Base-by-base conservation (phyloP, 1,140 invertebrate genomes). In the Leucophenga varia region DNA sequence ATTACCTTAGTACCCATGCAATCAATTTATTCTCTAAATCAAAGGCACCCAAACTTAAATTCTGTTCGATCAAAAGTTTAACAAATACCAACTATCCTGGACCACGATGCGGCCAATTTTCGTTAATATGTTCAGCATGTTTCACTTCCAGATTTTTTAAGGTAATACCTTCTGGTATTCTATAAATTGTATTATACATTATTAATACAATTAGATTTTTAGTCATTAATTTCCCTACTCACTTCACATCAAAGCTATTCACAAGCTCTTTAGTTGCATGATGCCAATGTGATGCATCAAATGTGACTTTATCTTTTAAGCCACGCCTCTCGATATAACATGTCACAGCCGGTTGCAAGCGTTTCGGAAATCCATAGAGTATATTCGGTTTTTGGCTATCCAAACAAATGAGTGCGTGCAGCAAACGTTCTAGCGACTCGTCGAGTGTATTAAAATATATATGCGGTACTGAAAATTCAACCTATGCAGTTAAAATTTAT, bases 1-100 rank as follows among this genome's bases (percentile, higher is more conserved):
- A n/a, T 22, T n/a, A 70, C 64, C 54, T 46, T 3, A 71, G 52
- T 31, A 59, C 54, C 65, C 60, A 71, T 7, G 61, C 57, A n/a
- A 67, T 17, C 7, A 64, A 47, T 18, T 56, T 36, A 4, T 47
- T 53, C 2, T 16, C 8, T 0, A 14, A 12, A 34, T 57, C 55
- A n/a, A 55, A 69, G 3, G 56, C 47, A 1, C 67, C 67, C 13
- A 48, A 47, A 31, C 44, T 54, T 2, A 57, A 9, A 43, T 59
- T 51, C 10, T 30, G 39, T 8, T 34, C 7, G 8, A 68, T 54
- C 0, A 65, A 13, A 13, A 39, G 37, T 5, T 43, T 51, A n/a
- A 71, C 55, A 38, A 55, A 32, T 1, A 35, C 2, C 5, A 63
- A 12, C 6, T 65, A 64, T 28, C 52, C 39, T 3, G 6, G 8